Conservation (phyloP, 2,113 vertebrate species). For the Coturnix japonica region DNA sequence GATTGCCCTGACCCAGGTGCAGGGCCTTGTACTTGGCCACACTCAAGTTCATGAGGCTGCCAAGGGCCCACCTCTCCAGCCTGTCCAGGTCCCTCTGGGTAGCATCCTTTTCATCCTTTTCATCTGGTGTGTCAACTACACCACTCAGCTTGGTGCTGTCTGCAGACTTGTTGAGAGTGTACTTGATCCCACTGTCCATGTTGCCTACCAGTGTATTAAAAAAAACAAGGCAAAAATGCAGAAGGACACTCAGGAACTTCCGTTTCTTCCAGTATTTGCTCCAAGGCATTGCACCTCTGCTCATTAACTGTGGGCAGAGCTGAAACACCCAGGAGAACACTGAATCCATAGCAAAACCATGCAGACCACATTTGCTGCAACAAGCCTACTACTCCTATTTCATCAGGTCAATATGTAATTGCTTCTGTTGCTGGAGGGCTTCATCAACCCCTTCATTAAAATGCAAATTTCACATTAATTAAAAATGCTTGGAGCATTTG, state of each 20-base stretch:
- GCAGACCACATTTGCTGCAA: neutral
- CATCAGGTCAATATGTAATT: slow-evolving; percentile 10
- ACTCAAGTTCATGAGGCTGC: too few species aligned
- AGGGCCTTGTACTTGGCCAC: too few species aligned
- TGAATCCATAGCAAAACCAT: neutral
- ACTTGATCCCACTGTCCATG: too few species aligned
- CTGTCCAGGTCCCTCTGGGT: too few species aligned
- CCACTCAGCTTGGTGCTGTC: too few species aligned
- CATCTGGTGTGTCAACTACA: too few species aligned
- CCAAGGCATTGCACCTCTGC: neutral
- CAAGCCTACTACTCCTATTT: neutral
- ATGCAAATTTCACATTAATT: slow-evolving; percentile 62
- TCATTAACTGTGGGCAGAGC: neutral
- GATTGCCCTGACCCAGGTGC: too few species aligned
- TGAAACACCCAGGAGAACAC: neutral
- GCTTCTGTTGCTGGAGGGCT: slow-evolving; percentile 53
- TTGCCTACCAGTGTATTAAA: too few species aligned
- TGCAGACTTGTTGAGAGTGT: too few species aligned
- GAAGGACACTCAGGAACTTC: neutral
- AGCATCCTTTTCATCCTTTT: too few species aligned
- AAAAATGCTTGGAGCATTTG: slow-evolving; percentile 53
- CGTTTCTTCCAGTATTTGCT: neutral
- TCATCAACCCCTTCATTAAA: slow-evolving; percentile 49
- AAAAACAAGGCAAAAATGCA: neutral
- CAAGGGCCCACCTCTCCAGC: too few species aligned